Base-by-base conservation (phyloP, 2,113 vertebrate genomes). In the Coregonus clupeaformis region DNA sequence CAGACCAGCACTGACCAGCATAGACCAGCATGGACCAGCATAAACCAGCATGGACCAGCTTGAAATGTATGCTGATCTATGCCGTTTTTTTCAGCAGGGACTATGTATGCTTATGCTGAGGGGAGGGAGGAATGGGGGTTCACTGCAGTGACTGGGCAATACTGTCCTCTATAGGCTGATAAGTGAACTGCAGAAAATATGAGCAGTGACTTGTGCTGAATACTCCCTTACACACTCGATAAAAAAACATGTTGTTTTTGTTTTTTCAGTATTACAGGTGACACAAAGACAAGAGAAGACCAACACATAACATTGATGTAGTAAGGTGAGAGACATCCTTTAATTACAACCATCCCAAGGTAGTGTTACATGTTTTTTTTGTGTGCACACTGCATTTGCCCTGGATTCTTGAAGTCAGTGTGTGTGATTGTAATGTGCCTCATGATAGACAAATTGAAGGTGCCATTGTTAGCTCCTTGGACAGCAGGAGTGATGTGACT, bases 401-500 rank as follows among this genome's bases (percentile, higher is more conserved):
- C 30, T 67, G 27, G 29, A 60, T 1, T 3, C n/a, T 22, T 60
- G 57, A 60, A 60, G 67, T 12, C 9, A 55, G 24, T 71, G 69
- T 47, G 27, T 59, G 67, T 62, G 81, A 83, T 84, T 87, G 84
- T 85, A 86, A 85, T 78, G 87, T 86, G 86, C 87, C 77, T 85
- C 84, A 84, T 82, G 73, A 85, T 87, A 90, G 76, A 78, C 85
- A 84, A 90, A 88, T 42, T 85, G 85, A 86, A 89, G 85, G 87
- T 89, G 87, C 87, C 85, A 89, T 92, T 91, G 86, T 90, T 81
- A 55, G 79, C 69, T 81, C 82, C 76, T 72, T 79, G 80, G 89
- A 85, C 89, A 88, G 77, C 68, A 32, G 83, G 84, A 86, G 79
- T 78, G 83, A 88, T 85, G 82, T 42, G 7, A 42, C 9, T 42